Evolutionary conservation across 2,888 invertebrate species (phyloP).

Genomic region (Anagyrus pseudococci): DNA sequence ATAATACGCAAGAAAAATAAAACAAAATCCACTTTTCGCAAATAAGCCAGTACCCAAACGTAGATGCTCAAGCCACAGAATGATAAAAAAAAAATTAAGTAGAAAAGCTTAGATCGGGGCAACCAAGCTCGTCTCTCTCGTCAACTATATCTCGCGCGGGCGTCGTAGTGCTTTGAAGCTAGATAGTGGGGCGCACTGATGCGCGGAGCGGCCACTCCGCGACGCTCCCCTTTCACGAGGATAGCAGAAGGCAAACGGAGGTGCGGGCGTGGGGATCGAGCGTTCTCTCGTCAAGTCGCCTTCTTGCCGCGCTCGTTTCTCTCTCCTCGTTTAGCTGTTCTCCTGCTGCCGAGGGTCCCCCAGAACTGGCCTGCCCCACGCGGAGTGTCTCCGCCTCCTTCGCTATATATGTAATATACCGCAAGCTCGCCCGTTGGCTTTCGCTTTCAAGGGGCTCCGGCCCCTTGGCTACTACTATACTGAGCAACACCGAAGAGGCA

Average conservation of each 20-base stretch:
- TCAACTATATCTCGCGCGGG: background rate
- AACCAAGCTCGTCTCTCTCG: too few species aligned
- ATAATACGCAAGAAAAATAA: too few species aligned
- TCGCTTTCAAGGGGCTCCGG: background rate
- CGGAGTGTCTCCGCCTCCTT: slow-evolving; percentile 34
- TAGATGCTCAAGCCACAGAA: too few species aligned
- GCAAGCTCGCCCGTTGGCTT: background rate
- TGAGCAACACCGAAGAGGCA: too few species aligned
- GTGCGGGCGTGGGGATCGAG: slow-evolving; percentile 18
- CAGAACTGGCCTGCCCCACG: slow-evolving; percentile 60
- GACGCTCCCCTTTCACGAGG: slow-evolving; percentile 61
- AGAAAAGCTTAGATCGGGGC: too few species aligned
- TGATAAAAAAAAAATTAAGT: too few species aligned
- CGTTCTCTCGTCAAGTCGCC: slow-evolving; percentile 5
- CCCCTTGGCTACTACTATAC: too few species aligned
- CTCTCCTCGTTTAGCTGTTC: slow-evolving; percentile 37
- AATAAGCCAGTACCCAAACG: too few species aligned
- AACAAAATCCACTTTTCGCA: too few species aligned
- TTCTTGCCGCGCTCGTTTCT: background rate
- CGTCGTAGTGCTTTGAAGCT: slow-evolving; percentile 41
- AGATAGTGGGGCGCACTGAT: slow-evolving; percentile 60
- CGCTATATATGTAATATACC: background rate
- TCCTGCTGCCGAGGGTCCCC: slow-evolving; percentile 54
- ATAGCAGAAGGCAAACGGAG: slow-evolving; percentile 47
- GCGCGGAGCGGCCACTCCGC: slow-evolving; percentile 63